Evolutionary conservation across 2,113 vertebrate genomes (phyloP).

Genomic region (Nyctereutes procyonoides): DNA sequence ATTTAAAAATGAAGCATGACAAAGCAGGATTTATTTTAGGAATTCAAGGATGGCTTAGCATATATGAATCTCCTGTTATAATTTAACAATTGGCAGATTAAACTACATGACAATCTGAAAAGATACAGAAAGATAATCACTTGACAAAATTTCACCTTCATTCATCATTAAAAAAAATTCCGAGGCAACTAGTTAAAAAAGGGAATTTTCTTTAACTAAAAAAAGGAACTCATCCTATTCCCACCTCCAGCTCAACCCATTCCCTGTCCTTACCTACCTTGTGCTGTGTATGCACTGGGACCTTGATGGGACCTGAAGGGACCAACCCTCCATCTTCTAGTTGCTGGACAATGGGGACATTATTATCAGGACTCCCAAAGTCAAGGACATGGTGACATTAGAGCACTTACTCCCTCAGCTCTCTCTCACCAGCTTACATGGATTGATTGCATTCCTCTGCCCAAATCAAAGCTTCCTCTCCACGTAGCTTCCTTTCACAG

Average conservation of each 20-base stretch:
- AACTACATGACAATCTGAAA: neutral
- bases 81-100: neutral
- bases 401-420: neutral
- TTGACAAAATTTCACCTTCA: neutral
- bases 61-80: neutral
- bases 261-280: neutral
- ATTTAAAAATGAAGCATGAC: neutral
- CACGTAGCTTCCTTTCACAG: neutral
- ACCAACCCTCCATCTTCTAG: neutral
- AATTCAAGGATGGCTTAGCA: neutral
- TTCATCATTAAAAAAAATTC: neutral
- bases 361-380: neutral
- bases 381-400: neutral
- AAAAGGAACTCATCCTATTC: neutral
- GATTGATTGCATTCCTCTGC: neutral
- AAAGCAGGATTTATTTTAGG: neutral
- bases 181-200: neutral
- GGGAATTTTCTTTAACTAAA: neutral
- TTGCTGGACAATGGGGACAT: neutral
- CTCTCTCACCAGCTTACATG: neutral
- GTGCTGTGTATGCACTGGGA: neutral
- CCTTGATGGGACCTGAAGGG: neutral
- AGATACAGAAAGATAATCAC: neutral
- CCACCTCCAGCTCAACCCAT: neutral
- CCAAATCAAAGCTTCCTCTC: neutral